Evolutionary conservation across 2,797 vertebrate genomes (phyloP), one percentile per base, ranked within the genome.

Genomic region (Acropternis orthonyx): DNA sequence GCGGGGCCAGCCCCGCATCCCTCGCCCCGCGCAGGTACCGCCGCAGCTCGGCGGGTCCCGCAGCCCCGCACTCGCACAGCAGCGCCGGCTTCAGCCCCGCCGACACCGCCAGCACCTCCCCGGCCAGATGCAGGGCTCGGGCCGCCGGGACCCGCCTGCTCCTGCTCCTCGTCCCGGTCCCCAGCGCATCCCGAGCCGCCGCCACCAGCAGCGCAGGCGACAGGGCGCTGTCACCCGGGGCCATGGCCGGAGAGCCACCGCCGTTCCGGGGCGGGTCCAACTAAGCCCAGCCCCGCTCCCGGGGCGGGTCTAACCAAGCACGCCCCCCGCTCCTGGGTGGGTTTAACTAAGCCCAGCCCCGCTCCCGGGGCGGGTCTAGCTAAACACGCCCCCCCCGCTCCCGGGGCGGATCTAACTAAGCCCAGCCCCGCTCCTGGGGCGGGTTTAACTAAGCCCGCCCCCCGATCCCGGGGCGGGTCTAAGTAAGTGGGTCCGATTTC

Each of bases 31-130:
- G 86, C 94, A 99, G 71, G 92, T 99, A 99, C 34, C 63, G 92
- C 89, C 97, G 97, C 80, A 99, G 95, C 83, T 98, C 98, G 12
- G 97, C 92, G 14, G 95, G 85, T 10, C 96, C 91, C 21, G 98
- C 98, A 2, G 96, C 30, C 52, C 97, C 98, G 62, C 92, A 97
- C 48, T 99, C 99, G 36, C 99, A 99, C 3, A 99, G 95, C 68
- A 99, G 79, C 49, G 98, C 97, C 7, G 99, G 98, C 97, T 99
- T 99, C 94, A 99, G 86, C 14, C 98, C 98, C 55, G 96, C 84
- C 91, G 98, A 97, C 58, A 99, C 98, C 48, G 99, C 98, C 39
- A 97, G 96, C 66, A 99, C 97, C 85, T 99, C 98, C 90, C 97
- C 98, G 22, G 98, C 98, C 12, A 99, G 89, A 30, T 98, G 98